Conservation (phyloP, 2,113 vertebrate species). For the Stigmatopora nigra region DNA sequence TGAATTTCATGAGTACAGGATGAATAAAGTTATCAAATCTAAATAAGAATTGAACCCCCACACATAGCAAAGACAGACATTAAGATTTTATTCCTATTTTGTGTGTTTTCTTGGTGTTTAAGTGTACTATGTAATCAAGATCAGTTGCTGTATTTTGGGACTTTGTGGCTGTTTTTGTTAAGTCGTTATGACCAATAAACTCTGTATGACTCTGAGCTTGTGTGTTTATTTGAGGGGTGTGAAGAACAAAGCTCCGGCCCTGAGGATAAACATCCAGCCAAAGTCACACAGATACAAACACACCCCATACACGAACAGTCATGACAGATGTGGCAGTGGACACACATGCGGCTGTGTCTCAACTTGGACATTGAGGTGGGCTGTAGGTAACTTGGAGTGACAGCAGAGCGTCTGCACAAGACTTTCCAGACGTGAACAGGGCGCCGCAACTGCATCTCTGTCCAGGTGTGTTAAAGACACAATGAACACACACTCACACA, state of each 20-base stretch:
- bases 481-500: slow-evolving; percentile 21
- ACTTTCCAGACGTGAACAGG: slow-evolving; percentile 39
- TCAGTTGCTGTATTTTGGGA: not conserved
- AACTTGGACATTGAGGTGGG: slow-evolving; percentile 42
- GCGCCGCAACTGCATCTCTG: slow-evolving; percentile 41
- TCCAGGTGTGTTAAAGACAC: slow-evolving; percentile 50
- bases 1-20: too few relatives aligned
- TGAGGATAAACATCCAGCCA: slow-evolving; percentile 47
- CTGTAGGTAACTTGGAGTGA: slow-evolving; percentile 59
- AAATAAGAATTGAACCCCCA: too few relatives aligned
- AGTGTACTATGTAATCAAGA: too few relatives aligned
- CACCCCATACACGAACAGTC: slow-evolving; percentile 18
- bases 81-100: not conserved
- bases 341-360: slow-evolving; percentile 31
- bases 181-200: slow-evolving; percentile 31
- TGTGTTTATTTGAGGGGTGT: slow-evolving; percentile 57
- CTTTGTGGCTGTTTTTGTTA: not conserved
- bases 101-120: not conserved
- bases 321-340: slow-evolving; percentile 13
- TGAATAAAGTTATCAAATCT: too few relatives aligned
- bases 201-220: slow-evolving; percentile 15
- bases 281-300: slow-evolving; percentile 18
- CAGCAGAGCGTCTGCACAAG: slow-evolving; percentile 50
- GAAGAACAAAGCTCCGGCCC: slow-evolving; percentile 51
- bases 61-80: too few relatives aligned